phyloP scores from a whole-genome alignment of 2,797 vertebrate genomes.

The Dendrocincla fuliginosa region DNA sequence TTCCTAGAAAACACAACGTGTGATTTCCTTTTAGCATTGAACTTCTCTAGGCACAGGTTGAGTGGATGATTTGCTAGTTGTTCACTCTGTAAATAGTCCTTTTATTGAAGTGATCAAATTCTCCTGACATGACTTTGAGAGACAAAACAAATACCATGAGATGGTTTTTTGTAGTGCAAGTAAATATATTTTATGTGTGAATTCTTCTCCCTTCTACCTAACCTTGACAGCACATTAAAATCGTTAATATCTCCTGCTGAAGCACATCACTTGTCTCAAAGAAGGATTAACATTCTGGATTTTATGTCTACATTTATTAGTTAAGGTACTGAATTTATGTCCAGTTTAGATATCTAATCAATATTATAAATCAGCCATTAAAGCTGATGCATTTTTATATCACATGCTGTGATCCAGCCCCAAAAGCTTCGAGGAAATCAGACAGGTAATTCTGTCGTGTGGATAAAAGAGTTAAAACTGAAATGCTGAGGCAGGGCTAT shows the following conservation, averaged over 20 bases:
- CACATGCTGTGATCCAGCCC: background rate
- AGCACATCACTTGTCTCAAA: background rate
- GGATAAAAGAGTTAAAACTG: background rate
- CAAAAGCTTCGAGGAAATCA: background rate
- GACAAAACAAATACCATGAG: background rate
- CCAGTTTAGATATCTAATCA: background rate
- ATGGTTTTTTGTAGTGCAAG: background rate
- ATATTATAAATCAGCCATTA: background rate
- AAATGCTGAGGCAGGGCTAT: background rate
- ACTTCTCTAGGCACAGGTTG: background rate
- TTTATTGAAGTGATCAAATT: slow-evolving; percentile 22
- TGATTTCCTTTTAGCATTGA: background rate
- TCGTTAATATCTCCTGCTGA: background rate
- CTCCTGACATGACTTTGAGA: slow-evolving; percentile 5
- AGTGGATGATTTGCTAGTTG: slow-evolving; percentile 18
- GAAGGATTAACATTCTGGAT: background rate
- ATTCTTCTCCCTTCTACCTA: background rate
- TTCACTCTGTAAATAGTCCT: slow-evolving; percentile 15
- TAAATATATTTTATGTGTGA: background rate
- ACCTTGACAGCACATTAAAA: background rate
- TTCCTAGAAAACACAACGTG: background rate
- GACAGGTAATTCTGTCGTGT: background rate
- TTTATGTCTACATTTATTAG: slow-evolving; percentile 19
- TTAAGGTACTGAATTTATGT: background rate
- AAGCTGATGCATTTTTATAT: background rate